Conservation (phyloP, 2,797 vertebrate species). For the Sternotherus odoratus region DNA sequence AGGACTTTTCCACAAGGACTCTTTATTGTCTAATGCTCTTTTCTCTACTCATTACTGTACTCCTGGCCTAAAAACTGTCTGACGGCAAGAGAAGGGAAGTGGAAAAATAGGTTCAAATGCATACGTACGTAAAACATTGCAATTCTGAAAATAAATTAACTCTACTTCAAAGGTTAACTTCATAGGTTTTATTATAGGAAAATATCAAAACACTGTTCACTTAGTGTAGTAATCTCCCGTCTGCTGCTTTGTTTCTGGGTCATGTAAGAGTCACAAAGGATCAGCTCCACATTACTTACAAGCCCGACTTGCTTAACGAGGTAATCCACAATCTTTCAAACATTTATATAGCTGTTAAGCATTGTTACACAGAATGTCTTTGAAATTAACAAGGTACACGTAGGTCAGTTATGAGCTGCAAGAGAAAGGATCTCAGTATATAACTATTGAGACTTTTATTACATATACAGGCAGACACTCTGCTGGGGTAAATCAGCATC, state of each 20-base stretch:
- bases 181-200: slow-evolving; percentile 69
- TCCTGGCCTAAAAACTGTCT: slow-evolving; percentile 69
- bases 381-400: not conserved
- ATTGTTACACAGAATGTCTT: fast-evolving
- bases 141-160: slow-evolving; percentile 70
- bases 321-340: slow-evolving; percentile 58
- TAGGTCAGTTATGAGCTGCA: not conserved
- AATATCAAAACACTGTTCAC: slow-evolving; percentile 71
- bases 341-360: slow-evolving; percentile 28
- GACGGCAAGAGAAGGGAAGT: slow-evolving; percentile 74
- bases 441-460: not conserved
- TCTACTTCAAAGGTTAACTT: slow-evolving; percentile 73
- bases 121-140: slow-evolving; percentile 69
- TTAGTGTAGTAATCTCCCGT: slow-evolving; percentile 60
- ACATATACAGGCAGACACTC: not conserved
- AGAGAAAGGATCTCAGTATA: not conserved
- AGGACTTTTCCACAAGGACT: slow-evolving; percentile 55
- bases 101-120: slow-evolving; percentile 71
- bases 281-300: slow-evolving; percentile 71
- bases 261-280: slow-evolving; percentile 49
- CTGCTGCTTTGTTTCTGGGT: slow-evolving; percentile 72
- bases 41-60: slow-evolving; percentile 67
- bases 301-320: slow-evolving; percentile 65
- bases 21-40: slow-evolving; percentile 70
- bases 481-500: not conserved